Evolutionary conservation across 92 coral and sea anemone species (phyloP).

Genomic region (Parazoanthus atlanticus): DNA sequence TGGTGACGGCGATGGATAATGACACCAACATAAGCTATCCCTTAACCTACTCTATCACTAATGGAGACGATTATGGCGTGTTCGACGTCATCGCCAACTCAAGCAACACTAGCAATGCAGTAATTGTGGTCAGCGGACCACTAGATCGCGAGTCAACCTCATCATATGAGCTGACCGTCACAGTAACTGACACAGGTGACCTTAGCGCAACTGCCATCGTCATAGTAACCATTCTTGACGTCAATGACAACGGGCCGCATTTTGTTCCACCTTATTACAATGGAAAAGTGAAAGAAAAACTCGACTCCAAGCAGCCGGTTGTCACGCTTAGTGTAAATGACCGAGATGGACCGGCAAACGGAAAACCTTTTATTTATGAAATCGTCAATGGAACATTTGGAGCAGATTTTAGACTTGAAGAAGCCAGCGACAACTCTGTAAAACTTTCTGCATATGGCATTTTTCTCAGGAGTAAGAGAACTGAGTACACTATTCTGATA

Average conservation of each 20-base stretch:
- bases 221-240: conserved; percentile 73
- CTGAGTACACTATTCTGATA: conserved; percentile 64
- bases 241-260: conserved; percentile 88
- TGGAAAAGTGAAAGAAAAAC: conserved; percentile 72
- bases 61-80: conserved; percentile 70
- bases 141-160: conserved; percentile 72
- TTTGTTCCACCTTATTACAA: conserved; percentile 74
- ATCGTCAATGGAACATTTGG: conserved; percentile 74
- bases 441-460: conserved; percentile 59
- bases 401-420: conserved; percentile 63
- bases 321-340: conserved; percentile 76
- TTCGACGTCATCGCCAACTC: conserved; percentile 66
- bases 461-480: conserved; percentile 66
- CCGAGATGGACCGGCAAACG: conserved; percentile 69
- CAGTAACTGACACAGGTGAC: conserved; percentile 63
- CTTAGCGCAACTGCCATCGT: conserved; percentile 62
- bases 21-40: conserved; percentile 63
- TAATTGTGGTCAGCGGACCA: conserved; percentile 49
- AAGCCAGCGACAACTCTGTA: conserved; percentile 48
- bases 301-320: conserved; percentile 60
- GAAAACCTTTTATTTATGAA: conserved; percentile 65
- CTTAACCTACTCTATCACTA: conserved; percentile 60
- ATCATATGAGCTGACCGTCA: conserved; percentile 59
- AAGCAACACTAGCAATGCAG: conserved; percentile 51
- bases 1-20: conserved; percentile 68